Percentiles rank a stretch among this genome's conserved stretches.
phyloP scores from a whole-genome alignment of 1,140 invertebrate genomes.

The Cylas formicarius region DNA sequence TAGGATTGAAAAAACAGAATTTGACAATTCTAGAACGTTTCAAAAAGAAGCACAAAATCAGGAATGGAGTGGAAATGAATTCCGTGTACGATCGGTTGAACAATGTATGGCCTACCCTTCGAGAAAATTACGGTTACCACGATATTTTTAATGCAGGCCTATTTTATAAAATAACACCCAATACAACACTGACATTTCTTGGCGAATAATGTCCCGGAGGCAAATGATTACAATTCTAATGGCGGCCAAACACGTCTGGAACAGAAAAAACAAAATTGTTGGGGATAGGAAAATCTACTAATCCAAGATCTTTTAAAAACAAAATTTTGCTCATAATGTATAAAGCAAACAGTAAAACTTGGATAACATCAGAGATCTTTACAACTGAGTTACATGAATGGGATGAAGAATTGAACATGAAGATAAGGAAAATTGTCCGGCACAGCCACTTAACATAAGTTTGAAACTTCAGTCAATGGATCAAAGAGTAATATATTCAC shows the following conservation, averaged over 20 bases:
- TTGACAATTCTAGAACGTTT: conserved; percentile 16
- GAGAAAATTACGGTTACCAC: conserved; percentile 10
- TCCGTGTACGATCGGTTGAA: conserved; percentile 10
- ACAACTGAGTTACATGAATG: conserved; percentile 7
- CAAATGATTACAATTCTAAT: conserved; percentile 40
- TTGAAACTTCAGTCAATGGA: conserved; percentile 29
- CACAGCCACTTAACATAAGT: conserved; percentile 25
- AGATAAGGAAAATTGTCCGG: conserved; percentile 19
- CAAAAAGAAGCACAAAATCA: conserved; percentile 22
- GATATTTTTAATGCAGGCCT: conserved; percentile 23
- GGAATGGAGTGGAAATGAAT: conserved; percentile 10
- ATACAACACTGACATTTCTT: conserved; percentile 35
- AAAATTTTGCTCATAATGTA: conserved; percentile 33
- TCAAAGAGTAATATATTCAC: conserved; percentile 18
- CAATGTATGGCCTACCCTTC: conserved; percentile 5
- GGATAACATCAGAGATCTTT: conserved; percentile 40
- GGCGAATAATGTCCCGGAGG: conserved; percentile 34
- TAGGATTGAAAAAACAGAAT: conserved; percentile 8
- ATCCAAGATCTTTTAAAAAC: conserved; percentile 42
- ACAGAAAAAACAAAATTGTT: conserved; percentile 37
- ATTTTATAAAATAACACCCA: conserved; percentile 40
- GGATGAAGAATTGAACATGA: no score
- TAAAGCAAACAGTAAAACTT: conserved; percentile 39
- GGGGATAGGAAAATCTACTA: conserved; percentile 31
- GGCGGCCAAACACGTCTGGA: conserved; percentile 36